Conservation (phyloP, 1,140 invertebrate genomes). For the Eulimnadia texana region DNA sequence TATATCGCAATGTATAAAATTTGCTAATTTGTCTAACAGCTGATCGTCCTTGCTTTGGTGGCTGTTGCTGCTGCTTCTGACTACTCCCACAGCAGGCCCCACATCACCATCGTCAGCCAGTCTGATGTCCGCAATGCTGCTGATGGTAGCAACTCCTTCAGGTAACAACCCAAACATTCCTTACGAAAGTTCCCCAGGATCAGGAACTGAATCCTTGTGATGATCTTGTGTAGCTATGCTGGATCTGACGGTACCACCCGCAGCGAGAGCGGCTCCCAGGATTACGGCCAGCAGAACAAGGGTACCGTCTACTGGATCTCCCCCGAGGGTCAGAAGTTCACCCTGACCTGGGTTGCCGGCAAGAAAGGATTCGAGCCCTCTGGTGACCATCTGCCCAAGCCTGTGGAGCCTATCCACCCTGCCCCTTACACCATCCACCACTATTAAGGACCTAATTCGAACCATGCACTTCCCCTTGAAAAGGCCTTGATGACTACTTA, state of each 20-base stretch:
- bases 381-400: conserved; percentile 23
- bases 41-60: conserved; percentile 2
- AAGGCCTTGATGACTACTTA: no score
- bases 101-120: conserved; percentile 9
- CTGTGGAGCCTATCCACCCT: neutral
- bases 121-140: conserved; percentile 3
- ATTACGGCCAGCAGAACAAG: conserved; percentile 26
- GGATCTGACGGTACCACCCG: conserved; percentile 15
- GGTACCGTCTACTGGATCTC: conserved; percentile 22
- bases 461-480: neutral
- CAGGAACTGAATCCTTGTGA: neutral
- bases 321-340: conserved; percentile 20
- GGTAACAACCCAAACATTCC: neutral
- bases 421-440: neutral
- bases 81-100: neutral
- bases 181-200: neutral
- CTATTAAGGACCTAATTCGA: neutral
- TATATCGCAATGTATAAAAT: no score
- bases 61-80: conserved; percentile 1
- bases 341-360: conserved; percentile 21
- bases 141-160: neutral
- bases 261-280: conserved; percentile 2
- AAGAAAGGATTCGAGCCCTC: conserved; percentile 22
- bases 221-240: neutral
- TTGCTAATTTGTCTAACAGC: neutral